Percentiles rank a stretch among this genome's conserved stretches.
Evolutionary conservation across 1,140 invertebrate genomes (phyloP).

Genomic region (Rhopalosiphum padi): DNA sequence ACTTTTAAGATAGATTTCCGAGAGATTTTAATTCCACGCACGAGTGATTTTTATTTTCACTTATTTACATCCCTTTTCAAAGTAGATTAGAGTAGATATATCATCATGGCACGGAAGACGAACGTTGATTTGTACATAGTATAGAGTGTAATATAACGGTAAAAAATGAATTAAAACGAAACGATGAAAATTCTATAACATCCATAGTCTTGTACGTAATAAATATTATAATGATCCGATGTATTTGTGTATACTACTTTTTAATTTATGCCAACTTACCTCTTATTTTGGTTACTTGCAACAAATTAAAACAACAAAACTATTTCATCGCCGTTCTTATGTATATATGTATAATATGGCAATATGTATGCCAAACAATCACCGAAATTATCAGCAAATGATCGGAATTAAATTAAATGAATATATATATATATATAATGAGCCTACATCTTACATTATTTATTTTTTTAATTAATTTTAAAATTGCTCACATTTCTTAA

Average conservation of each 20-base stretch:
- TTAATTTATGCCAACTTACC: background rate
- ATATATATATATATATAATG: too few species aligned
- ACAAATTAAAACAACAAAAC: slow-evolving; percentile 19
- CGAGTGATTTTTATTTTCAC: background rate
- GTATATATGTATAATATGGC: background rate
- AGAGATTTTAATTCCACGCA: background rate
- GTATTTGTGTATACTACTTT: too few species aligned
- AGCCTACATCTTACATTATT: too few species aligned
- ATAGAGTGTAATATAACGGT: too few species aligned
- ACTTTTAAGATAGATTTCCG: background rate
- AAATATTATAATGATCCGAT: too few species aligned
- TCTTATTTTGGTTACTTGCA: background rate
- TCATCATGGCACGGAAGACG: background rate
- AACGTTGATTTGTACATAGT: too few species aligned
- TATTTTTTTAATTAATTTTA: too few species aligned
- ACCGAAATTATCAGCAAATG: background rate
- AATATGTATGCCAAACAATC: background rate
- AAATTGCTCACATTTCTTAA: too few species aligned
- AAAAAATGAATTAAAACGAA: too few species aligned
- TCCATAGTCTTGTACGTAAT: too few species aligned
- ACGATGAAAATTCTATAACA: too few species aligned
- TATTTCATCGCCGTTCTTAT: background rate
- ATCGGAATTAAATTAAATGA: too few species aligned
- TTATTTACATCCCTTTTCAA: background rate
- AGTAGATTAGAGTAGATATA: background rate